Evolutionary conservation across 2,888 invertebrate genomes (phyloP).

Genomic region (Lochmaea capreae): DNA sequence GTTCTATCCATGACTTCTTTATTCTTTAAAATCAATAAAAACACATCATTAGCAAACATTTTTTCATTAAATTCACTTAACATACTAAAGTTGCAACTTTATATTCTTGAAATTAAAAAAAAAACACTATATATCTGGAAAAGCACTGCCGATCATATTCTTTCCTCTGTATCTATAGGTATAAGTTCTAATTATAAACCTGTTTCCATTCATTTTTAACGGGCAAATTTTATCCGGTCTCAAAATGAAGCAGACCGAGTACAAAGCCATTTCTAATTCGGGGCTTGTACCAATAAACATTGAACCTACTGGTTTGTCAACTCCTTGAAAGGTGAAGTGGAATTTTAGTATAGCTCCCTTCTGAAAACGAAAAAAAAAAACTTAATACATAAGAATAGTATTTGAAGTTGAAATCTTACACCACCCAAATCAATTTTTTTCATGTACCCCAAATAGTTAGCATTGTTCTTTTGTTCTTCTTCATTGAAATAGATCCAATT

Average conservation of each 20-base stretch:
- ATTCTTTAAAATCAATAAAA: too few relatives aligned
- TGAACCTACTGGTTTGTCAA: slow-evolving; percentile 81
- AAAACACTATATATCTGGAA: slow-evolving; percentile 76
- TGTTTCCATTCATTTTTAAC: slow-evolving; percentile 77
- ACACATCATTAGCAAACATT: too few relatives aligned
- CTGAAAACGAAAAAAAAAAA: slow-evolving; percentile 66
- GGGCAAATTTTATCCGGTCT: slow-evolving; percentile 81
- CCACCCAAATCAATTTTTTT: slow-evolving; percentile 78
- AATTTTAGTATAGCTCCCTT: slow-evolving; percentile 81
- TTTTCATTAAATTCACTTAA: too few relatives aligned
- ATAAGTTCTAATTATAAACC: slow-evolving; percentile 79
- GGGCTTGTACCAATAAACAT: slow-evolving; percentile 90
- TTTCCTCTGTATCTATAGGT: slow-evolving; percentile 79
- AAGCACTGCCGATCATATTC: slow-evolving; percentile 84
- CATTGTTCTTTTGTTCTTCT: slow-evolving; percentile 77
- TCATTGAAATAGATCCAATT: slow-evolving; percentile 90
- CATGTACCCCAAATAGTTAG: slow-evolving; percentile 84
- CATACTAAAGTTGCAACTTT: neutral
- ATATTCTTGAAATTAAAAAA: neutral
- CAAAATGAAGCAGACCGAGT: slow-evolving; percentile 86
- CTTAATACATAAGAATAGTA: neutral
- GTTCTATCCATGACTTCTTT: too few relatives aligned
- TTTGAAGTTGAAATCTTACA: slow-evolving; percentile 67
- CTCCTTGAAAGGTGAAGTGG: slow-evolving; percentile 77
- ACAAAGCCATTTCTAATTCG: slow-evolving; percentile 90